phyloP scores from a whole-genome alignment of 2,797 vertebrate species.

The Neoniphon sammara region DNA sequence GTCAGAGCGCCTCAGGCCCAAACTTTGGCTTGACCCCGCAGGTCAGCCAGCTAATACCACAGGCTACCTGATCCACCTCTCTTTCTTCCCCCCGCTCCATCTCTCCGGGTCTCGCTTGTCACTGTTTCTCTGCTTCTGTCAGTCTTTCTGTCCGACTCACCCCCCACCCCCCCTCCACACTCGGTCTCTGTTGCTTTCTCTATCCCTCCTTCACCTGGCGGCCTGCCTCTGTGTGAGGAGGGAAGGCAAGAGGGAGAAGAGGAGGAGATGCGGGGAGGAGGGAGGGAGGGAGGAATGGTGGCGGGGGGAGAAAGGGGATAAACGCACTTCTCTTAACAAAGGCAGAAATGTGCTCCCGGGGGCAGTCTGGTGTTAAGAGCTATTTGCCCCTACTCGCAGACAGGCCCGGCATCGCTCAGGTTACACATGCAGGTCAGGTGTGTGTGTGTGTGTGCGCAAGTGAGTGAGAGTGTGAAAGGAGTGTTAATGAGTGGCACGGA shows the following conservation, averaged over 20 bases:
- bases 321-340: constrained; percentile 77
- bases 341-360: constrained; percentile 71
- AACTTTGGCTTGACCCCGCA: constrained; percentile 49
- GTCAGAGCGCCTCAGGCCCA: constrained; percentile 54
- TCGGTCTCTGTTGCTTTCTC: too few relatives aligned
- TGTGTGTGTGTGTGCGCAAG: constrained; percentile 49
- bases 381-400: constrained; percentile 75
- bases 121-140: constrained; percentile 34
- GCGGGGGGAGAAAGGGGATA: constrained; percentile 53
- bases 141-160: constrained; percentile 35
- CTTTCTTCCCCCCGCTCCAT: constrained; percentile 29
- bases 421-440: constrained; percentile 78
- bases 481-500: constrained; percentile 63
- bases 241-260: constrained; percentile 23
- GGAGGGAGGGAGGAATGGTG: constrained; percentile 26
- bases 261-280: constrained; percentile 42
- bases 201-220: constrained; percentile 50
- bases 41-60: constrained; percentile 56
- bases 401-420: constrained; percentile 70
- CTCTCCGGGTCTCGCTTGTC: constrained; percentile 44
- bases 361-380: constrained; percentile 74
- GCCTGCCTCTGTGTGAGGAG: constrained; percentile 49
- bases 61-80: constrained; percentile 50
- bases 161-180: background rate
- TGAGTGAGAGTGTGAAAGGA: constrained; percentile 56